Conservation (phyloP, 2,797 vertebrate genomes). For the Chromobotia macracanthus region DNA sequence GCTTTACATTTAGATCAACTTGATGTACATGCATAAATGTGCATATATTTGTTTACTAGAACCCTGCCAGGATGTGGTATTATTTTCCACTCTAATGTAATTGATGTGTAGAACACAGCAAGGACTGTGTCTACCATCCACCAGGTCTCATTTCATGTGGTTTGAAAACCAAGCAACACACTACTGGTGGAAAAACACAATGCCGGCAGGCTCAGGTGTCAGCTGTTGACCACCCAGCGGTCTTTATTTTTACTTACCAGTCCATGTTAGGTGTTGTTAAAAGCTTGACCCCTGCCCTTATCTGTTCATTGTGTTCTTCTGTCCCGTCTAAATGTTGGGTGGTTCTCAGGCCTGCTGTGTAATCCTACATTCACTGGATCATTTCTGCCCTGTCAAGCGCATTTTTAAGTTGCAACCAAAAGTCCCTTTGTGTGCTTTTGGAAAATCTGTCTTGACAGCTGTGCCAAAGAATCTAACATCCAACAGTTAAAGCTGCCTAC, state of each 20-base stretch:
- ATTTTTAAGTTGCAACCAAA: slow-evolving; percentile 57
- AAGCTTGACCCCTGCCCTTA: slow-evolving; percentile 47
- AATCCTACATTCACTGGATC: slow-evolving; percentile 58
- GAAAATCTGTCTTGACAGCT: slow-evolving; percentile 63
- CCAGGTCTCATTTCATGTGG: not conserved
- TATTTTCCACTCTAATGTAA: not conserved
- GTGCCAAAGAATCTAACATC: slow-evolving; percentile 53
- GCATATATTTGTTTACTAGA: slow-evolving; percentile 19
- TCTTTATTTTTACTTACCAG: slow-evolving; percentile 1
- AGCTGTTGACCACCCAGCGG: slow-evolving; percentile 33
- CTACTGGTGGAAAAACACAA: slow-evolving; percentile 9
- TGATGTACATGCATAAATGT: slow-evolving; percentile 3
- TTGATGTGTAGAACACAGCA: not conserved
- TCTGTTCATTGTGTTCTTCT: slow-evolving; percentile 46
- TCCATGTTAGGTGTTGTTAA: slow-evolving; percentile 49
- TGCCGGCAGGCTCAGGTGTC: not conserved
- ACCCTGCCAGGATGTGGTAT: not conserved
- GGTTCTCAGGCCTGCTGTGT: slow-evolving; percentile 49
- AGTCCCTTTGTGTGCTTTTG: slow-evolving; percentile 55
- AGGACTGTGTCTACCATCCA: not conserved
- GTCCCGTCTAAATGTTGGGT: slow-evolving; percentile 38
- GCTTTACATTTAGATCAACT: slow-evolving; percentile 42
- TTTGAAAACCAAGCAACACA: not conserved
- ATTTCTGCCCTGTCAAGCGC: slow-evolving; percentile 60
- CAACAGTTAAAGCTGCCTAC: slow-evolving; percentile 46